phyloP scores from a whole-genome alignment of 2,797 vertebrate species.

The Rhinichthys osculus region DNA sequence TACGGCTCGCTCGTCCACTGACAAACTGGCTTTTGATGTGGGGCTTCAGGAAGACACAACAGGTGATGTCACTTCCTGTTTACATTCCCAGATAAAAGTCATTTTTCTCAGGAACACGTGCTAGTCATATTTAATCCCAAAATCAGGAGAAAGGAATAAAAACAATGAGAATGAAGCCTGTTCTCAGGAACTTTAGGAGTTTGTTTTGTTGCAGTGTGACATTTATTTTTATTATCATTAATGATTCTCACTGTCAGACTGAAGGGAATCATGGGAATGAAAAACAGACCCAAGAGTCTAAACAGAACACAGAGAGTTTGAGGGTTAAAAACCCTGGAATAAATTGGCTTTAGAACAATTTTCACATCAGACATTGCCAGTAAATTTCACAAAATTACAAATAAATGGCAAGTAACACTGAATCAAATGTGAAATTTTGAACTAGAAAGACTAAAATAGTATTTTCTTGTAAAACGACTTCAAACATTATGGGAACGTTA shows the following conservation, averaged over 20 bases:
- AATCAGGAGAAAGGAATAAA: background rate
- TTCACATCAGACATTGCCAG: background rate
- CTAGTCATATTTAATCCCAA: background rate
- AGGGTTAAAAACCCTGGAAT: background rate
- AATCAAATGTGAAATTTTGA: background rate
- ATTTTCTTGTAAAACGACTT: too few relatives aligned
- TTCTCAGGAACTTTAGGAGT: background rate
- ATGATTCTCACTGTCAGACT: too few relatives aligned
- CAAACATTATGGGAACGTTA: background rate
- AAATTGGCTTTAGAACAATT: background rate
- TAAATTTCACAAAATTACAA: too few relatives aligned
- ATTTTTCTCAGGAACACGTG: background rate
- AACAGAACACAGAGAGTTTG: background rate
- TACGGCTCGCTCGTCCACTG: slow-evolving; percentile 93
- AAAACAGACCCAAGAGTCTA: background rate
- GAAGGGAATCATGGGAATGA: background rate
- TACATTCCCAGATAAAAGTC: background rate
- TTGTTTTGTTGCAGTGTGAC: background rate
- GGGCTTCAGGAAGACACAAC: slow-evolving; percentile 93
- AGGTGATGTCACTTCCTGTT: slow-evolving; percentile 74
- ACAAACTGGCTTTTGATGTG: slow-evolving; percentile 95
- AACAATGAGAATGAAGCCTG: background rate
- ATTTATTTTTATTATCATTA: background rate
- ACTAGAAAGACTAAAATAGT: background rate
- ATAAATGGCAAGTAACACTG: background rate